phyloP scores from a whole-genome alignment of 2,888 invertebrate genomes.

The Philopedon plagiatum region DNA sequence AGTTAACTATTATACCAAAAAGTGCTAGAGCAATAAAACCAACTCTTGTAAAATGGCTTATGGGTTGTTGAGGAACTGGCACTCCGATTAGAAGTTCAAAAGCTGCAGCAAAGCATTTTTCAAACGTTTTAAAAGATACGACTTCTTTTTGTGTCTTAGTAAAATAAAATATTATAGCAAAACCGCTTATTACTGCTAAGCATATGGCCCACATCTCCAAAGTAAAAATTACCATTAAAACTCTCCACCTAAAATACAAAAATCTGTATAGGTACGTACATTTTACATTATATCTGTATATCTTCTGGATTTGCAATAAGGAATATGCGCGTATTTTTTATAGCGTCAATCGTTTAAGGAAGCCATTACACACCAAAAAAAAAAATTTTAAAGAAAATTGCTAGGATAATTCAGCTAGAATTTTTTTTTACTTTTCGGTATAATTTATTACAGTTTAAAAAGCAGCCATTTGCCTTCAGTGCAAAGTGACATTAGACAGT shows the following conservation, averaged over 20 bases:
- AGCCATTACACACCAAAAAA: too few species aligned
- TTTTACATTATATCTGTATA: too few species aligned
- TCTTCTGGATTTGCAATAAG: too few species aligned
- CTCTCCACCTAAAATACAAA: slow-evolving; percentile 41
- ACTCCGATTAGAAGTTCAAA: slow-evolving; percentile 40
- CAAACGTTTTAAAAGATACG: slow-evolving; percentile 21
- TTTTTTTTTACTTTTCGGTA: too few species aligned
- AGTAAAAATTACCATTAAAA: slow-evolving; percentile 44
- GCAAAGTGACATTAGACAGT: too few species aligned
- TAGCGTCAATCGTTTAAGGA: too few species aligned
- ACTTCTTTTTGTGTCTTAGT: slow-evolving; percentile 27
- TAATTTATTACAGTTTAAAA: too few species aligned
- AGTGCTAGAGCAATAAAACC: slow-evolving; percentile 42
- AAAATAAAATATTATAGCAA: slow-evolving; percentile 35
- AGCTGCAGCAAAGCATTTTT: slow-evolving; percentile 33
- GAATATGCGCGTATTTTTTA: too few species aligned
- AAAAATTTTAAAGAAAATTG: too few species aligned
- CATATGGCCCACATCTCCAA: slow-evolving; percentile 47
- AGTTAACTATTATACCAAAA: slow-evolving; percentile 42
- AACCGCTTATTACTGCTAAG: slow-evolving; percentile 34
- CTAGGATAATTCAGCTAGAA: too few species aligned
- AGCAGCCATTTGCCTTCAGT: too few species aligned
- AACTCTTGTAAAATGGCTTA: slow-evolving; percentile 33
- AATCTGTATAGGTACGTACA: too few species aligned
- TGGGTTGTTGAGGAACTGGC: slow-evolving; percentile 35